Evolutionary conservation across 2,888 invertebrate species (phyloP).

Genomic region (Cryptus viduatorius): DNA sequence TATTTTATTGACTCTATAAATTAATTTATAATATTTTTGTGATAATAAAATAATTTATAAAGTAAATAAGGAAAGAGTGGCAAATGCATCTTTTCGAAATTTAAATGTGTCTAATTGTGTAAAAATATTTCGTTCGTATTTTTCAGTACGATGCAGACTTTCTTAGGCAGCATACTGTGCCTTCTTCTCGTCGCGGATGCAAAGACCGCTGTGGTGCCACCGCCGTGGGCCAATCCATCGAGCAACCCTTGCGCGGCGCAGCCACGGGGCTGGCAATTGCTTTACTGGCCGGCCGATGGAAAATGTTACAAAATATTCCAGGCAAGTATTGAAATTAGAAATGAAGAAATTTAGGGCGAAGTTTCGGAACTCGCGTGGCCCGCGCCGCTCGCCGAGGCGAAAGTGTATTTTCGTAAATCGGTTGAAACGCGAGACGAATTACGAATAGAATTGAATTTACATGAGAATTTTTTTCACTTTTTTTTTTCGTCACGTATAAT

Average conservation of each 20-base stretch:
- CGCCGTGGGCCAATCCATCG: constrained; percentile 94
- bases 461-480: constrained; percentile 7
- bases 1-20: no score
- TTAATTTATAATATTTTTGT: no score
- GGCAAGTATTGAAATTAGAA: constrained; percentile 82
- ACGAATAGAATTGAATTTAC: constrained; percentile 38
- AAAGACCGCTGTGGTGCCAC: constrained; percentile 90
- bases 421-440: constrained; percentile 32
- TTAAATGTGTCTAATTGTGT: background rate
- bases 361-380: constrained; percentile 2
- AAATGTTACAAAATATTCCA: constrained; percentile 95
- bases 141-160: constrained; percentile 76
- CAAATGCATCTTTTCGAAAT: background rate
- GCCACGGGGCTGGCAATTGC: constrained; percentile 93
- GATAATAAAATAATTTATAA: background rate
- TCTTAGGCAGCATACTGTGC: constrained; percentile 72
- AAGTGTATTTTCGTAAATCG: constrained; percentile 39
- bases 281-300: constrained; percentile 93
- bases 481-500: constrained; percentile 44
- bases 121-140: constrained; percentile 21
- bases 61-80: background rate
- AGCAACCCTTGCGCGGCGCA: constrained; percentile 93
- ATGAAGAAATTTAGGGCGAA: constrained; percentile 48
- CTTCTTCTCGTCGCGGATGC: constrained; percentile 78
- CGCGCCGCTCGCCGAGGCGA: constrained; percentile 4